These are phyloP conservation scores for Lampris incognitus DNA, from an alignment of 2,113 vertebrate species.

Conservation along the genomic window DNA sequence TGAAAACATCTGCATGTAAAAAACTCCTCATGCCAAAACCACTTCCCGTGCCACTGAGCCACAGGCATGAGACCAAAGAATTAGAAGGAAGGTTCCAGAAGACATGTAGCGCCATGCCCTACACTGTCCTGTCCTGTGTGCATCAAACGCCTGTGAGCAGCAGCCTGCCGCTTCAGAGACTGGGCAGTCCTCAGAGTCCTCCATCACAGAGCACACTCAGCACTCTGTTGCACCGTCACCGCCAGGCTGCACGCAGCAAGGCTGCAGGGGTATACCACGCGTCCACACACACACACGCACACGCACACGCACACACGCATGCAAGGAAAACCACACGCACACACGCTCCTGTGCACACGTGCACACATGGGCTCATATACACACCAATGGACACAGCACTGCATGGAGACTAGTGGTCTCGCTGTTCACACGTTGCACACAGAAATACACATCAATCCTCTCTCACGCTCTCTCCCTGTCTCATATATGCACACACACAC, in stretches of 20 bases:
- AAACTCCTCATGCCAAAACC: background rate
- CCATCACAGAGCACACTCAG: constrained; percentile 67
- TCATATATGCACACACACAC: constrained; percentile 44
- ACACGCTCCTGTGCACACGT: background rate
- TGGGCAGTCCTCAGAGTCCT: constrained; percentile 46
- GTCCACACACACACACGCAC: constrained; percentile 26
- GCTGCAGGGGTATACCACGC: constrained; percentile 33
- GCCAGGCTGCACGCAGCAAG: constrained; percentile 42
- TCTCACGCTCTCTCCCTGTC: constrained; percentile 1
- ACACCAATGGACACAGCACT: constrained; percentile 5
- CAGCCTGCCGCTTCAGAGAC: constrained; percentile 20
- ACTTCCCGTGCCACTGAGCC: constrained; percentile 15
- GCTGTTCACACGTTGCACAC: constrained; percentile 25
- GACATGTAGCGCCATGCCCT: constrained; percentile 46
- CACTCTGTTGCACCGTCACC: constrained; percentile 42
- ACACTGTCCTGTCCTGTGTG: constrained; percentile 31
- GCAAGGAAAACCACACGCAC: constrained; percentile 12
- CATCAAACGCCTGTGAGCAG: constrained; percentile 25
- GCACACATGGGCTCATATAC: constrained; percentile 9
- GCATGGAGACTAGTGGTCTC: constrained; percentile 22
- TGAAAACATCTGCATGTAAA: constrained; percentile 16
- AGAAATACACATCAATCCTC: constrained; percentile 30
- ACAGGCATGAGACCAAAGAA: background rate
- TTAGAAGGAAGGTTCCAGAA: constrained; percentile 19
- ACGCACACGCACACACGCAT: constrained; percentile 5